These are phyloP conservation scores for Gobio gobio DNA, from an alignment of 2,113 vertebrate species.

Conservation along the genomic window DNA sequence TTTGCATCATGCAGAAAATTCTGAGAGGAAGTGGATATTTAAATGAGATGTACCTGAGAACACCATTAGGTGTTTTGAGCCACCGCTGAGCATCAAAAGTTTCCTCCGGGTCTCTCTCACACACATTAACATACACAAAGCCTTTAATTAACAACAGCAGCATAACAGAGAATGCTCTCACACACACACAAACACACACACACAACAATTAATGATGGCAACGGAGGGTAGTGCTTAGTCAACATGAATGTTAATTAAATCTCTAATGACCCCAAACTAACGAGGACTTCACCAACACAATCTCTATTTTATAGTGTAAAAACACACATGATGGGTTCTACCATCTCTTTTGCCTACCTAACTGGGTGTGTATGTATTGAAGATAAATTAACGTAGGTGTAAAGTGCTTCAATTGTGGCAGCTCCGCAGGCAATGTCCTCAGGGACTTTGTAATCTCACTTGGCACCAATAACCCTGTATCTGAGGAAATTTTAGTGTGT, in stretches of 20 bases:
- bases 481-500: conserved; percentile 17
- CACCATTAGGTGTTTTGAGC: neutral
- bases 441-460: conserved; percentile 26
- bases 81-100: neutral
- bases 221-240: conserved; percentile 16
- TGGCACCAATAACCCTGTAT: conserved; percentile 41
- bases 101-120: neutral
- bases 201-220: conserved; percentile 18
- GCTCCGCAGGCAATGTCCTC: conserved; percentile 2
- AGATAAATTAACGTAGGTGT: conserved; percentile 15
- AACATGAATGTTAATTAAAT: conserved; percentile 41
- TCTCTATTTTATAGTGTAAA: conserved; percentile 14
- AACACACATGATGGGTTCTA: neutral
- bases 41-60: conserved; percentile 1
- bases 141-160: conserved; percentile 20
- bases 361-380: neutral
- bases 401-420: neutral
- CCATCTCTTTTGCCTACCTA: neutral
- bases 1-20: neutral
- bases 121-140: neutral
- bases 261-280: conserved; percentile 35
- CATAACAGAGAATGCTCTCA: conserved; percentile 15
- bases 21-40: neutral
- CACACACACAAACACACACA: neutral
- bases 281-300: conserved; percentile 23